phyloP scores from a whole-genome alignment of 2,113 vertebrate species.

The Dolichotis patagonum region DNA sequence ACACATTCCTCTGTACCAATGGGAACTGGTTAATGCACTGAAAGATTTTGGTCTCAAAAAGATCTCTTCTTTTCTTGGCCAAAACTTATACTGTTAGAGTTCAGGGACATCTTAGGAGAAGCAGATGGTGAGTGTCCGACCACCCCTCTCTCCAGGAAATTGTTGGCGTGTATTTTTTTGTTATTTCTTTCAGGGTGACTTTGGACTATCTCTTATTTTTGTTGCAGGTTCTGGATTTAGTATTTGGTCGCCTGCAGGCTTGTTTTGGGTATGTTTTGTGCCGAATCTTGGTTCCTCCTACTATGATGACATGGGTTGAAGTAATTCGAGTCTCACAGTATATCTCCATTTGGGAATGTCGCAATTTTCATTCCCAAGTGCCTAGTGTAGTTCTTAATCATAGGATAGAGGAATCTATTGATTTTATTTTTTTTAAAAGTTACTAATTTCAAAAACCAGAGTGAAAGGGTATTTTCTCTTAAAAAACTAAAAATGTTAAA shows the following conservation, averaged over 20 bases:
- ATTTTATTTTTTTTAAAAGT: slow-evolving; percentile 13
- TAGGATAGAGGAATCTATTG: neutral
- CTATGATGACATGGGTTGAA: neutral
- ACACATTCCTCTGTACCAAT: neutral
- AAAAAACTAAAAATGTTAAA: neutral
- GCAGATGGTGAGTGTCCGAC: neutral
- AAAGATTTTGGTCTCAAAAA: neutral
- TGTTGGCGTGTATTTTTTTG: neutral
- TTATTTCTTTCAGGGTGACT: neutral
- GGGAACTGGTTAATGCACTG: neutral
- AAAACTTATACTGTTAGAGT: neutral
- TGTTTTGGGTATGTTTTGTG: neutral
- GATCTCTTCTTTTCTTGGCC: neutral
- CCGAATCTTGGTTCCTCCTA: neutral
- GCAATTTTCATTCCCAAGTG: neutral
- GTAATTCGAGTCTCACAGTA: neutral
- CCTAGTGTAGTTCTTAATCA: neutral
- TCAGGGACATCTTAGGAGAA: slow-evolving; percentile 2
- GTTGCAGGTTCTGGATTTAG: neutral
- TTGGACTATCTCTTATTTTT: neutral
- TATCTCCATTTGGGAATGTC: neutral
- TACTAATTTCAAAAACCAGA: neutral
- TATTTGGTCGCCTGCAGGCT: neutral
- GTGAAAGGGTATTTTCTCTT: slow-evolving; percentile 8
- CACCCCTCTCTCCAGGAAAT: neutral